Evolutionary conservation across 2,888 invertebrate genomes (phyloP).

Genomic region (Pemphredon lugubris): DNA sequence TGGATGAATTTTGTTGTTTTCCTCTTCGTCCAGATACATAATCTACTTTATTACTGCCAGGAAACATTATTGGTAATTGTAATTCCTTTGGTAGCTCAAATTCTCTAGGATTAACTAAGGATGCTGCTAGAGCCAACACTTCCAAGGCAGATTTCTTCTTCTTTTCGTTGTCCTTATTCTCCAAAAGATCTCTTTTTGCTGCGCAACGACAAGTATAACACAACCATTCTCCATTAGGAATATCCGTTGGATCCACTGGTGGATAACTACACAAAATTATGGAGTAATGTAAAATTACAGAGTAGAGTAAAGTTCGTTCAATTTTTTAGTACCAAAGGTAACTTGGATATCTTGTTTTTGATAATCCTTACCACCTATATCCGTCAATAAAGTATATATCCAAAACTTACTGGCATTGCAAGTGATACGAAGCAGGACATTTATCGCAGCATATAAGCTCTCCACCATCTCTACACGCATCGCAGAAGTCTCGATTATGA

Average conservation of each 20-base stretch:
- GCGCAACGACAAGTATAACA: conserved; percentile 90
- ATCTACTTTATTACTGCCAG: conserved; percentile 90
- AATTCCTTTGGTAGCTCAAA: conserved; percentile 93
- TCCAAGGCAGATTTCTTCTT: conserved; percentile 85
- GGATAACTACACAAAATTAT: conserved; percentile 88
- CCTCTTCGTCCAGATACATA: conserved; percentile 73
- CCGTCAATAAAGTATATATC: too few relatives aligned
- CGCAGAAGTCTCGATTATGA: conserved; percentile 96
- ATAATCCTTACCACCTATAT: too few relatives aligned
- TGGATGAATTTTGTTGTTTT: conserved; percentile 69
- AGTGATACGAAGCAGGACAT: conserved; percentile 97
- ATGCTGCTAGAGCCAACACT: conserved; percentile 90
- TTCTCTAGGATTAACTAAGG: conserved; percentile 93
- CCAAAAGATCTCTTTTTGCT: conserved; percentile 74
- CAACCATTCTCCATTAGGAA: conserved; percentile 95
- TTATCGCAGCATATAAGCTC: conserved; percentile 97
- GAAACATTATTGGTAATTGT: conserved; percentile 88
- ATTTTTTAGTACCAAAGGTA: too few relatives aligned
- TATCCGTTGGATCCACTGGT: conserved; percentile 93
- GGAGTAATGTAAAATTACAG: neutral
- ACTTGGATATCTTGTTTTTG: neutral
- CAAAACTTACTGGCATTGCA: conserved; percentile 92
- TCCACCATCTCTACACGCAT: conserved; percentile 96
- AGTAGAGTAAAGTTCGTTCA: neutral
- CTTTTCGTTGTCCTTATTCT: conserved; percentile 55